phyloP scores from a whole-genome alignment of 1,140 invertebrate genomes.

The Metaphire vulgaris region DNA sequence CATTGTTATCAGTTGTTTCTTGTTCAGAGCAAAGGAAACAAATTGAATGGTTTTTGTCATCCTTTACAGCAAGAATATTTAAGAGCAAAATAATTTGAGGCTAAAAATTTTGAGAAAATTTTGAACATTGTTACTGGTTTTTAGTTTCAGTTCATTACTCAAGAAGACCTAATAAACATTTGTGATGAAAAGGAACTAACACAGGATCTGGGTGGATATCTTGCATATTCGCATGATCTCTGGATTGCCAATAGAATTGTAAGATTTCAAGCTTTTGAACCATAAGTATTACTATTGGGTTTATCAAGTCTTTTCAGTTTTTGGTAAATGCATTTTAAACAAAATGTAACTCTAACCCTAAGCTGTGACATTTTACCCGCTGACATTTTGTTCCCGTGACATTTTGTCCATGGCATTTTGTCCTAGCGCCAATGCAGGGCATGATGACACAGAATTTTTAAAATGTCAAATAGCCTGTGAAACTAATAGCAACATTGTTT shows the following conservation, averaged over 20 bases:
- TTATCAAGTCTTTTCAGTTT: background rate
- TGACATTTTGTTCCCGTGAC: no score
- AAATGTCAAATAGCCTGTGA: no score
- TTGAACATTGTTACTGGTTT: conserved; percentile 31
- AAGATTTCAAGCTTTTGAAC: conserved; percentile 22
- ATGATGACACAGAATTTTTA: no score
- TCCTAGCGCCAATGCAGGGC: background rate
- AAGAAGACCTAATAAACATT: conserved; percentile 37
- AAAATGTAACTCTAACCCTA: no score
- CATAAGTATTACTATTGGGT: background rate
- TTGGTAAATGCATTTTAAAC: background rate
- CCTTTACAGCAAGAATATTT: no score
- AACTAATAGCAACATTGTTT: no score
- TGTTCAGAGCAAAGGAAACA: no score
- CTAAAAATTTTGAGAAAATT: background rate
- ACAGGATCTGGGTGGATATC: conserved; percentile 39
- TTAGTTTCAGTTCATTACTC: conserved; percentile 42
- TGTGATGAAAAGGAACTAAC: conserved; percentile 44
- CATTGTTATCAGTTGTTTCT: background rate
- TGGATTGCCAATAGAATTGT: conserved; percentile 48
- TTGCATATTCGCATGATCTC: conserved; percentile 40
- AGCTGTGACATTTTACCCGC: no score
- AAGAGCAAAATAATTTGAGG: no score
- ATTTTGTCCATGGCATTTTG: no score
- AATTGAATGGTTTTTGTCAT: no score